phyloP scores from a whole-genome alignment of 2,797 vertebrate species.

The Amblyraja radiata region DNA sequence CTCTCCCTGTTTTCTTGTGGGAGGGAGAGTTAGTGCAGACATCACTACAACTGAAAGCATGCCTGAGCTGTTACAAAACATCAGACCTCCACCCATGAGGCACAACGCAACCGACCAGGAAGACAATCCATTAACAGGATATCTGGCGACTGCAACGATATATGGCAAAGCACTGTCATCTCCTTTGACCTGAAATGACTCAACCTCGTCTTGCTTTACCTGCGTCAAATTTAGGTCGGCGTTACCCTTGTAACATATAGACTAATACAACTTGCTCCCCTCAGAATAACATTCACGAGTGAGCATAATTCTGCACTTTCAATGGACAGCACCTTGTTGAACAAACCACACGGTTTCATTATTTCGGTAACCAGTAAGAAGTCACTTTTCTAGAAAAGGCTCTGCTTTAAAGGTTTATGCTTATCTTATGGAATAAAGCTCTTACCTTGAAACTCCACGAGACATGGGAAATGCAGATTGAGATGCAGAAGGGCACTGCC shows the following conservation, averaged over 20 bases:
- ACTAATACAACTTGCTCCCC: not conserved
- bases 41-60: not conserved
- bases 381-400: not conserved
- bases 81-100: not conserved
- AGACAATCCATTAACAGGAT: not conserved
- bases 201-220: too few relatives aligned
- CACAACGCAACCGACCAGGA: not conserved
- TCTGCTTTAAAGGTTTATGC: not conserved
- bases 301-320: not conserved
- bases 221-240: not conserved
- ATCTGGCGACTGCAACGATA: not conserved
- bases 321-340: not conserved
- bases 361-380: not conserved
- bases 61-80: not conserved
- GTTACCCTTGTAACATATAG: not conserved
- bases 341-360: not conserved
- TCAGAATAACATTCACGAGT: not conserved
- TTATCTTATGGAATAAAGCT: conserved; percentile 5
- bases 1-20: not conserved
- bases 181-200: not conserved
- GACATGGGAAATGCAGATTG: conserved; percentile 67
- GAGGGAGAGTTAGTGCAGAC: not conserved
- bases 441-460: conserved; percentile 72
- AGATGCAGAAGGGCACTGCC: conserved; percentile 71
- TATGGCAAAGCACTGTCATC: not conserved